Evolutionary conservation across 2,797 vertebrate species (phyloP).

Genomic region (Pteronotus mesoamericanus): DNA sequence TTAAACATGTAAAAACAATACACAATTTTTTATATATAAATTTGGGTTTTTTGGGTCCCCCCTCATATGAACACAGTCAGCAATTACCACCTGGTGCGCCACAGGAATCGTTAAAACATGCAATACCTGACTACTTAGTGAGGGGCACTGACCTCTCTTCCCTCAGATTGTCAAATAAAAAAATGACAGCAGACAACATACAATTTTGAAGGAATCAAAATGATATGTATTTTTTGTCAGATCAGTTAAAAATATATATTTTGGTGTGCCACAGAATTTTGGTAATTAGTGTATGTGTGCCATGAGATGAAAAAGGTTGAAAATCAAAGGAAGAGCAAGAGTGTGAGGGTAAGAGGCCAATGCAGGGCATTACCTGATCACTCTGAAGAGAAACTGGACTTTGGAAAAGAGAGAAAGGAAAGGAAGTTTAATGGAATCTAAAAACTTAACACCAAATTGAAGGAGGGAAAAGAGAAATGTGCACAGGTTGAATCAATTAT

Average conservation of each 20-base stretch:
- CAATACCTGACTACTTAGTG: neutral
- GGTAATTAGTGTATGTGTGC: no score
- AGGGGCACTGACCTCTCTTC: neutral
- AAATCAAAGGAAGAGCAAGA: neutral
- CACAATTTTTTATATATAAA: neutral
- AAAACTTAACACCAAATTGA: neutral
- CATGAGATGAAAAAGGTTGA: no score
- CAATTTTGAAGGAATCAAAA: no score
- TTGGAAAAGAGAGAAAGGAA: neutral
- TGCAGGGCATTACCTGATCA: neutral
- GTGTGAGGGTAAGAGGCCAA: neutral
- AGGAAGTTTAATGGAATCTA: neutral
- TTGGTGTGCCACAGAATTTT: no score
- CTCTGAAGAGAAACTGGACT: neutral
- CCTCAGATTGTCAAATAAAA: neutral
- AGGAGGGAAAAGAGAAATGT: neutral
- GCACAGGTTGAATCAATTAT: neutral
- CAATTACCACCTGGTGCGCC: neutral
- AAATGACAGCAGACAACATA: neutral
- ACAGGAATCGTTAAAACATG: neutral
- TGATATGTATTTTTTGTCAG: neutral
- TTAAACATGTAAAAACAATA: neutral
- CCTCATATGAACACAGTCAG: neutral
- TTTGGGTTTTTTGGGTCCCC: neutral
- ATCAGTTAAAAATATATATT: neutral